Evolutionary conservation across 2,888 invertebrate species (phyloP).

Genomic region (Hoplodrina blanda): DNA sequence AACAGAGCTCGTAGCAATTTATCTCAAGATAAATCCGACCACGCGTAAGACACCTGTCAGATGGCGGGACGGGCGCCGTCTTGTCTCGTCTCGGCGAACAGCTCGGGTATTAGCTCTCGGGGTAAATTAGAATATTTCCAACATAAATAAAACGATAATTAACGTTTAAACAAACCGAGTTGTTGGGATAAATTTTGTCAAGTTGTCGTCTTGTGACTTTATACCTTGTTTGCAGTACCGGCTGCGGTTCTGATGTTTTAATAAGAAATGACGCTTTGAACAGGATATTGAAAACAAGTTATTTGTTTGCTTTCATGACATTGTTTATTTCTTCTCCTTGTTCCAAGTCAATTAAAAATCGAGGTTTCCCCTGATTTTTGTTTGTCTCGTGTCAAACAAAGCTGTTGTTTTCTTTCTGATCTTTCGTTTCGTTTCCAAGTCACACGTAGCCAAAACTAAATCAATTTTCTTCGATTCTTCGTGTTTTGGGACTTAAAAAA

Average conservation of each 20-base stretch:
- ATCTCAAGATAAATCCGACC: conserved; percentile 84
- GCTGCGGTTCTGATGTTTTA: conserved; percentile 60
- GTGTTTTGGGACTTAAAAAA: conserved; percentile 15
- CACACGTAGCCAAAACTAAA: not conserved
- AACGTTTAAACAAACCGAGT: conserved; percentile 83
- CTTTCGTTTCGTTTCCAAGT: not conserved
- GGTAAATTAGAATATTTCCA: conserved; percentile 85
- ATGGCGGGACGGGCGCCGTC: conserved; percentile 78
- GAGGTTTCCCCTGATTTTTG: not conserved
- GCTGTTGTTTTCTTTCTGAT: not conserved
- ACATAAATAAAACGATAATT: conserved; percentile 86
- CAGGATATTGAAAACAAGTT: conserved; percentile 53
- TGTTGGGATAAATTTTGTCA: conserved; percentile 82
- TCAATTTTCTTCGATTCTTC: not conserved
- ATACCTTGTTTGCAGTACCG: conserved; percentile 68
- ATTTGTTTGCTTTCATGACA: conserved; percentile 33
- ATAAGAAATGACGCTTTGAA: conserved; percentile 60
- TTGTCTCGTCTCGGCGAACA: conserved; percentile 78
- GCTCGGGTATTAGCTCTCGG: conserved; percentile 78
- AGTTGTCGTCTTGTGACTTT: conserved; percentile 79
- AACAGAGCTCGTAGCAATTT: conserved; percentile 76
- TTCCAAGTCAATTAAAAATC: conserved; percentile 1
- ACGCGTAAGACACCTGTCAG: conserved; percentile 87
- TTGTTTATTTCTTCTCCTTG: conserved; percentile 31
- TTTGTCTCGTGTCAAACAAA: conserved; percentile 5